phyloP scores from a whole-genome alignment of 2,888 invertebrate species.

The Brachypterus glaber region DNA sequence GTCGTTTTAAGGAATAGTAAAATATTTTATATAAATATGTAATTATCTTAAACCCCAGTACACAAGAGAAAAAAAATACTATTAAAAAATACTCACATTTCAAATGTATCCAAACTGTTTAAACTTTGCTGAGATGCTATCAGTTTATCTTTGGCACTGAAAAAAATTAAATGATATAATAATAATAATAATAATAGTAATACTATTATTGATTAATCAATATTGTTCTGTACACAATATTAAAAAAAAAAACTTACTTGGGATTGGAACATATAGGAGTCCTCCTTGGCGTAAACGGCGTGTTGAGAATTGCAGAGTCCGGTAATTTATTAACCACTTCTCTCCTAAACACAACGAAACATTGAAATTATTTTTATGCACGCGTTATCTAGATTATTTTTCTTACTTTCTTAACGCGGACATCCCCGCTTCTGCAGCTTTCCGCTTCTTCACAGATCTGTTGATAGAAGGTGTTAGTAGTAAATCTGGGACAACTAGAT shows the following conservation, averaged over 20 bases:
- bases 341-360: conserved; percentile 46
- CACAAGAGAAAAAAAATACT: too few relatives aligned
- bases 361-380: too few relatives aligned
- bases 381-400: too few relatives aligned
- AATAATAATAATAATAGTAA: neutral
- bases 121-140: too few relatives aligned
- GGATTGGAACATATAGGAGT: conserved; percentile 35
- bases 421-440: too few relatives aligned
- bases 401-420: too few relatives aligned
- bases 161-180: conserved; percentile 6
- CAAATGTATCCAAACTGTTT: too few relatives aligned
- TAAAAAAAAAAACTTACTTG: conserved; percentile 16
- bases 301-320: conserved; percentile 44
- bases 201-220: neutral
- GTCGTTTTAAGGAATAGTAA: too few relatives aligned
- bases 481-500: conserved; percentile 35
- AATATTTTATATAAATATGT: too few relatives aligned
- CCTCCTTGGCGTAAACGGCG: conserved; percentile 45
- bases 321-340: conserved; percentile 53
- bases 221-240: neutral
- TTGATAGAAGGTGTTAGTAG: conserved; percentile 49
- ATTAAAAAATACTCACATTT: conserved; percentile 10
- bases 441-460: too few relatives aligned
- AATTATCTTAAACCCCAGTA: too few relatives aligned
- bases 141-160: conserved; percentile 13